Conservation (phyloP, 2,113 vertebrate species). For the Chloroceryle aenea region DNA sequence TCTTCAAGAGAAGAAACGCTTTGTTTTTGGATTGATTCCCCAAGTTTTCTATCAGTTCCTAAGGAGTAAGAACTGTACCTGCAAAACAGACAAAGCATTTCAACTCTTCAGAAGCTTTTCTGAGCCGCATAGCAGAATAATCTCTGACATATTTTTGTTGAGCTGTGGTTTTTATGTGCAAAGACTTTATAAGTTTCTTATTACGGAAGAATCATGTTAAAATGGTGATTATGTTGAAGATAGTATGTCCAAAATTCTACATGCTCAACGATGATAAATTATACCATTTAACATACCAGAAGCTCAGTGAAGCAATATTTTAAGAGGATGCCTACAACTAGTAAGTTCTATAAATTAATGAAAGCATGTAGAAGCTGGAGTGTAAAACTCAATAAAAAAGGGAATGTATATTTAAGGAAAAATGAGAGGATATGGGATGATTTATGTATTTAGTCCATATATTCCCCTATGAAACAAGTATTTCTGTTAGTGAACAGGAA, state of each 20-base stretch:
- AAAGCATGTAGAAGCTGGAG: neutral
- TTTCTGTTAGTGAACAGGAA: neutral
- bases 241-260: neutral
- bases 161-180: neutral
- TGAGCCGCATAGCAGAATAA: neutral
- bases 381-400: neutral
- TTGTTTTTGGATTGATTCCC: neutral
- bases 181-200: slow-evolving; percentile 6
- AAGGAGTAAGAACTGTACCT: neutral
- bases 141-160: neutral
- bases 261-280: slow-evolving; percentile 1
- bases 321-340: neutral
- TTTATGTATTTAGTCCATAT: neutral
- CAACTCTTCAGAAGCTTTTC: neutral
- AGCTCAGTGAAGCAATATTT: neutral
- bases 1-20: neutral
- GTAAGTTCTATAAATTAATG: neutral
- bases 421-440: neutral
- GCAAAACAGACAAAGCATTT: neutral
- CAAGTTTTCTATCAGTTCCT: neutral
- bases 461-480: neutral
- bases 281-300: neutral
- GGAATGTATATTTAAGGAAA: neutral
- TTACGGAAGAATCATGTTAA: slow-evolving; percentile 4
- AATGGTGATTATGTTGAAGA: slow-evolving; percentile 8